Base-by-base conservation (phyloP, 2,888 invertebrate species). In the Drosophila neutralis region DNA sequence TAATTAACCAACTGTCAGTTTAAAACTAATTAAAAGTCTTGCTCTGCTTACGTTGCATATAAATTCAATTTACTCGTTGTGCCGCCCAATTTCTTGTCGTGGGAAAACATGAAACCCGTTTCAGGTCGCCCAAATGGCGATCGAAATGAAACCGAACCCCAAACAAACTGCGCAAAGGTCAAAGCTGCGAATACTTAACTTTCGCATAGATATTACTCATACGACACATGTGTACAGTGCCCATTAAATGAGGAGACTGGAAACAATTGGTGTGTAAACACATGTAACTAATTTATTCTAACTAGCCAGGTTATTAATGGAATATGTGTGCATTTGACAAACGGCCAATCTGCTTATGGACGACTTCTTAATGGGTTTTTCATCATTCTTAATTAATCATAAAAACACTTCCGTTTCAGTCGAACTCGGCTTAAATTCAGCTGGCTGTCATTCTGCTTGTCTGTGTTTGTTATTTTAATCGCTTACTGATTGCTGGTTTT, bases 21-120 rank as follows among this genome's bases (percentile, higher is more conserved):
- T 51, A 65, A 80, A 85, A 80, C 69, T 85, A 85, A 88, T 85
- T 88, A 80, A 74, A 73, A 73, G 60, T 74, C 56, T 52, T 68
- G 67, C 70, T 51, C 48, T 61, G 65, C 60, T 54, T 33, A 21
- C 56, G 53, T 40, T 40, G 60, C 36, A 69, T 63, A 62, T 51
- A 76, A 85, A 76, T 80, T 75, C 73, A 83, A 83, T 87, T 87
- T 83, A 83, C 29, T 21, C 48, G 29, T 29, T 66, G 51, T 71
- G 64, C 67, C 71, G 72, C 67, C 78, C 57, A 54, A 45, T 45
- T 53, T 68, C 0, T 65, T 36, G 54, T 62, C 82, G 86, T 89
- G 90, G 80, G 91, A 89, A 90, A 86, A 80, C 64, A 24, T 13
- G 42, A 62, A 83, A 80, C 76, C 73, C 58, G 74, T 80, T 80